Base-by-base conservation (phyloP, 2,888 invertebrate genomes). In the Trichogramma dendrolimi region DNA sequence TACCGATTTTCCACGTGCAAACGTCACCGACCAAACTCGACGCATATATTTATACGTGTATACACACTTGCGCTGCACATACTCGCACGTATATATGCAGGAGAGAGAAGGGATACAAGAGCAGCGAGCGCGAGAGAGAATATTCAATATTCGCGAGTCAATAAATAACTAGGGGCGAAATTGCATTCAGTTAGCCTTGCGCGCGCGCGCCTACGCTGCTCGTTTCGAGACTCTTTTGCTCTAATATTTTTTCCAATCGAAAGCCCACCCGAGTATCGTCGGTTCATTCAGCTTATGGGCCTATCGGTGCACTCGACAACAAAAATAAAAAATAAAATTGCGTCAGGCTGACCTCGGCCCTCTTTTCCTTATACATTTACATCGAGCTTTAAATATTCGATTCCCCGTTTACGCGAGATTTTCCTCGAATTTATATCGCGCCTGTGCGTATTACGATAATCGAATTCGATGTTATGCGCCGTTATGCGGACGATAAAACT, bases 111-210 rank as follows among this genome's bases (percentile, higher is more conserved):
- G 27, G 27, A 27, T 27, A 27, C 27, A 27, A 27, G 27, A 27
- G 27, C 27, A 27, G 27, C 27, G 14, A 14, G 51, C 58, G 50
- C 47, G 59, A 56, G 27, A 54, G 50, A 54, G 60, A 57, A 63
- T 63, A 63, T 63, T 63, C 63, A 60, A 60, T 60, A 56, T 49
- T 47, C n/a, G 39, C 6, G 5, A 27, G 51, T 63, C 53, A 57
- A 63, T 57, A 63, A 63, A 57, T 57, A 63, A 57, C 53, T 27
- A 57, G 50, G 40, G 11, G 54, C 27, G 27, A 27, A 27, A 27
- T 27, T 27, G 27, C 27, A 27, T 27, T 27, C 27, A 27, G 27
- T 27, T 27, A 27, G 27, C 27, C 27, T 27, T 27, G 27, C 27
- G 27, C 27, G 27, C 14, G 14, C 1, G 27, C 27, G 27, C 27